Percentiles rank a stretch among this genome's conserved stretches.
These are phyloP conservation scores for Archaeoteleia sp. DNA, from an alignment of 2,888 invertebrate species.

Conservation along the genomic window DNA sequence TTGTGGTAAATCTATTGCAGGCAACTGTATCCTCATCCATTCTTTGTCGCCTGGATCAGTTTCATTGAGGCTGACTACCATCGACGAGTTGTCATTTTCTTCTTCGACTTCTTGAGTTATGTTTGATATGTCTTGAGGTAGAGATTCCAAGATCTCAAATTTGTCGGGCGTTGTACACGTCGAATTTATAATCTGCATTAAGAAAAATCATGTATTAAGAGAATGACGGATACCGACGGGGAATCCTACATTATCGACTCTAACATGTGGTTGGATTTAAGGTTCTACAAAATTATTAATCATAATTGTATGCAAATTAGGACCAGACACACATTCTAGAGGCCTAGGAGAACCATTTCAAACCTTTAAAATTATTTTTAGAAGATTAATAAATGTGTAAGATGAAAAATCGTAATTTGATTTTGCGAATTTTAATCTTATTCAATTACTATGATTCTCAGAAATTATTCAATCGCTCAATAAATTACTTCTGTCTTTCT, in stretches of 20 bases:
- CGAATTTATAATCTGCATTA: slow-evolving; percentile 66
- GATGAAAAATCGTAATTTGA: slow-evolving; percentile 8
- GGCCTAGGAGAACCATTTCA: no score
- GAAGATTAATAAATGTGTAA: no score
- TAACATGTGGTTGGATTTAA: no score
- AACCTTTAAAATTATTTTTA: slow-evolving; percentile 19
- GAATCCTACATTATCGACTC: no score
- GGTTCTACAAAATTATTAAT: no score
- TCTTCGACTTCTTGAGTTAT: slow-evolving; percentile 66
- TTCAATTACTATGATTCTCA: no score
- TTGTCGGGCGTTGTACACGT: slow-evolving; percentile 72
- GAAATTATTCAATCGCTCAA: slow-evolving; percentile 3
- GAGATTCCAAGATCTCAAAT: slow-evolving; percentile 69
- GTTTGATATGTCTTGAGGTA: slow-evolving; percentile 60
- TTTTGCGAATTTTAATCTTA: no score
- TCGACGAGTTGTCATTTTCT: slow-evolving; percentile 70
- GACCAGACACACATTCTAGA: no score
- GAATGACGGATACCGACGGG: no score
- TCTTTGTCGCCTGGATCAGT: slow-evolving; percentile 71
- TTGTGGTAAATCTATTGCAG: slow-evolving; percentile 63
- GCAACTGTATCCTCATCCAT: slow-evolving; percentile 75
- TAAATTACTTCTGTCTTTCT: no score
- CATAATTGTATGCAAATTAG: no score
- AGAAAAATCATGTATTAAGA: no score
- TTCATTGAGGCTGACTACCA: slow-evolving; percentile 68